Conservation (phyloP, 2,888 invertebrate species). For the Cerceris ruficornis region DNA sequence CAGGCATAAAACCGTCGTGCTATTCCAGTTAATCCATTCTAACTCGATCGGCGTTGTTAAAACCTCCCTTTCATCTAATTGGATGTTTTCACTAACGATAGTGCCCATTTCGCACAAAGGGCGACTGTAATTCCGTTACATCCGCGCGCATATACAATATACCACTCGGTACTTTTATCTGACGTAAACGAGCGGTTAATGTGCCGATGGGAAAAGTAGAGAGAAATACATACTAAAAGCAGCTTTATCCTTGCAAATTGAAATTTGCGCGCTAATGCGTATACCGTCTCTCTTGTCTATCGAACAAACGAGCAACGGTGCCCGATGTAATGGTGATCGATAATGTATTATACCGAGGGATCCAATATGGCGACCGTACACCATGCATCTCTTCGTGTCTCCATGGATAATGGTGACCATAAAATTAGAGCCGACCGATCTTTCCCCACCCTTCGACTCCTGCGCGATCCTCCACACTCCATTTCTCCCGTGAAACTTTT, state of each 20-base stretch:
- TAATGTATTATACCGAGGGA: slow-evolving; percentile 50
- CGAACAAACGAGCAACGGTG: slow-evolving; percentile 16
- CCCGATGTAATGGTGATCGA: slow-evolving; percentile 38
- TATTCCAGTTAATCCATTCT: no score
- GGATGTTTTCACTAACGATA: not conserved
- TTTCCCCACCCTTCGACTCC: not conserved
- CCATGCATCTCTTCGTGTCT: slow-evolving; percentile 33
- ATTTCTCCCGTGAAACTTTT: slow-evolving; percentile 43
- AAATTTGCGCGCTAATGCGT: slow-evolving; percentile 43
- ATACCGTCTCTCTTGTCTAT: slow-evolving; percentile 29
- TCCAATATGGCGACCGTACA: slow-evolving; percentile 51
- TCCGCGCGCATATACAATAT: not conserved
- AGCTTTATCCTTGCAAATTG: slow-evolving; percentile 38
- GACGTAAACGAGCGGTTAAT: not conserved
- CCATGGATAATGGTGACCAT: slow-evolving; percentile 58
- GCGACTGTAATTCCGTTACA: not conserved
- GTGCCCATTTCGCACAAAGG: not conserved
- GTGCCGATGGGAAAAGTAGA: slow-evolving; percentile 21
- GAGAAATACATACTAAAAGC: slow-evolving; percentile 48
- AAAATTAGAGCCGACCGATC: slow-evolving; percentile 56
- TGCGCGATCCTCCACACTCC: slow-evolving; percentile 44
- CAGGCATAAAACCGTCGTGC: no score
- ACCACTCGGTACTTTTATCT: slow-evolving; percentile 1
- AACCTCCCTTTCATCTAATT: no score
- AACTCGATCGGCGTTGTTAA: no score